Evolutionary conservation across 2,113 vertebrate genomes (phyloP).

Genomic region (Acrocephalus kingi): DNA sequence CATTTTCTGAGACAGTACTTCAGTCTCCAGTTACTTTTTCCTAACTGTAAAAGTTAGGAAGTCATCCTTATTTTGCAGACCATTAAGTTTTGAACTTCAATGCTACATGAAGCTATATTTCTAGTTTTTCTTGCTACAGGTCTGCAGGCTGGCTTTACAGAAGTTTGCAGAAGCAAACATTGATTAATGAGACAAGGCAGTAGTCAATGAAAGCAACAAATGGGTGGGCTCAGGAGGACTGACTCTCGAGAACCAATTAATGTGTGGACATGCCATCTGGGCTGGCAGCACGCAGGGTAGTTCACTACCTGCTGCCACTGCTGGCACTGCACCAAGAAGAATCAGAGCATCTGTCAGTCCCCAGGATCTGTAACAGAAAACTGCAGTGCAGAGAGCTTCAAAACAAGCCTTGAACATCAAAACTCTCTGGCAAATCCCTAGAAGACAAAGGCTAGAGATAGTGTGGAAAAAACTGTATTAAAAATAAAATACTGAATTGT

Average conservation of each 20-base stretch:
- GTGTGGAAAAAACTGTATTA: neutral
- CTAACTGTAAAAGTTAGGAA: neutral
- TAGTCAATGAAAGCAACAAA: slow-evolving; percentile 17
- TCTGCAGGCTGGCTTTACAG: neutral
- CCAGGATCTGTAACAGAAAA: neutral
- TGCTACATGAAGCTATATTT: neutral
- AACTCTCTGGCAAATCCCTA: neutral
- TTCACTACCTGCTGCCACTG: slow-evolving; percentile 34
- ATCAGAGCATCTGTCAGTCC: slow-evolving; percentile 16
- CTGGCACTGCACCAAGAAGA: slow-evolving; percentile 21
- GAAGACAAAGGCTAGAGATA: neutral
- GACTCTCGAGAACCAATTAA: slow-evolving; percentile 35
- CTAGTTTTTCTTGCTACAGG: neutral
- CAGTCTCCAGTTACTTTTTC: neutral
- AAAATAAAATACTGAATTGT: neutral
- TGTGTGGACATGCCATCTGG: slow-evolving; percentile 43
- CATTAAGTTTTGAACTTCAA: neutral
- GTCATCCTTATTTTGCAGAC: neutral
- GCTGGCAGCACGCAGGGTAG: fast-evolving
- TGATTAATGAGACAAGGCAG: neutral
- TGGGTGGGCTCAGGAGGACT: neutral
- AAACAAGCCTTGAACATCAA: neutral
- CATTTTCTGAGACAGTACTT: neutral
- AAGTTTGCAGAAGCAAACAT: neutral
- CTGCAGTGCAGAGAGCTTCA: neutral